Percentiles rank a stretch among this genome's conserved stretches.
Evolutionary conservation across 2,113 vertebrate species (phyloP).

Genomic region (Triplophysa rosa): DNA sequence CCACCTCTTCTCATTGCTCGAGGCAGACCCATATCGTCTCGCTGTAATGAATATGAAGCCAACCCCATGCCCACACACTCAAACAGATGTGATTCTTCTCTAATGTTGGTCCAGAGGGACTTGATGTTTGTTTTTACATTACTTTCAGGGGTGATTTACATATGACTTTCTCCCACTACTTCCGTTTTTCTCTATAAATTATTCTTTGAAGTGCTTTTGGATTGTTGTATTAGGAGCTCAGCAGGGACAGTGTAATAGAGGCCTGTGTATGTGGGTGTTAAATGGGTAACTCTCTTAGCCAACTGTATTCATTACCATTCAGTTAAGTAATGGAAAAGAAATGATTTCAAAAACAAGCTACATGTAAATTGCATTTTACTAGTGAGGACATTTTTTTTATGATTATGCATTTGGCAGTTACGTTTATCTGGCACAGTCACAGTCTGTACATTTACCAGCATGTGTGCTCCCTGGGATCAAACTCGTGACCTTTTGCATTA

Average conservation of each 20-base stretch:
- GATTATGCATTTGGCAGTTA: too few species aligned
- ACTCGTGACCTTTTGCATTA: too few species aligned
- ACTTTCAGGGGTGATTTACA: background rate
- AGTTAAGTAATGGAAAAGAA: background rate
- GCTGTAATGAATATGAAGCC: constrained; percentile 18
- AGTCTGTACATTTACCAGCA: too few species aligned
- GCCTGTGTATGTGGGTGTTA: constrained; percentile 6
- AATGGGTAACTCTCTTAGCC: background rate
- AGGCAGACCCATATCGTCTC: background rate
- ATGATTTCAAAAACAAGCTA: too few species aligned
- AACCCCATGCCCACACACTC: constrained; percentile 53
- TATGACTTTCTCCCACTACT: background rate
- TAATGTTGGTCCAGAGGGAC: background rate
- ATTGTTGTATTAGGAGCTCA: background rate
- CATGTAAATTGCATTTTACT: too few species aligned
- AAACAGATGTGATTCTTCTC: background rate
- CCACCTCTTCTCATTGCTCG: background rate
- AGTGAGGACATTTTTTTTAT: too few species aligned
- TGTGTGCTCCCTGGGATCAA: too few species aligned
- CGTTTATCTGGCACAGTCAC: too few species aligned
- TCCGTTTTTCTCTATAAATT: constrained; percentile 7
- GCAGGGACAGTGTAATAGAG: background rate
- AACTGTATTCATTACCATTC: background rate
- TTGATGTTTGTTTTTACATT: background rate
- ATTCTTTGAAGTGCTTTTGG: background rate